Evolutionary conservation across 2,888 invertebrate species (phyloP).

Genomic region (Pemphredon lugubris): DNA sequence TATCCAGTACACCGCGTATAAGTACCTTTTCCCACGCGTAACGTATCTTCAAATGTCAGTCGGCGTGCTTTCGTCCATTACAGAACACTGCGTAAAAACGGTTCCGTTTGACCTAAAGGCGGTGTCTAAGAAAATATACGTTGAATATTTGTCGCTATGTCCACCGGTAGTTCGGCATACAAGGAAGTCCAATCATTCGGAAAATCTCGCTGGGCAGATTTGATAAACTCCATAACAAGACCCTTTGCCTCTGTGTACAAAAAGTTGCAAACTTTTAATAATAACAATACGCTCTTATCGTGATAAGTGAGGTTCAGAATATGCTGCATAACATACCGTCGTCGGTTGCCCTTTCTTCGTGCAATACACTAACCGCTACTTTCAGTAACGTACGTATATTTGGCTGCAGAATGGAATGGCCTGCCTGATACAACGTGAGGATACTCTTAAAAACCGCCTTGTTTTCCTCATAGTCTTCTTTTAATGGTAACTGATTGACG

Average conservation of each 20-base stretch:
- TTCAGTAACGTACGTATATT: conserved; percentile 83
- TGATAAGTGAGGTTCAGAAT: background rate
- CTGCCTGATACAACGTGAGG: conserved; percentile 84
- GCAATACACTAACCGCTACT: conserved; percentile 83
- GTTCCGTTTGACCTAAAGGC: background rate
- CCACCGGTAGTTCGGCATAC: conserved; percentile 52
- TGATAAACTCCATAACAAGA: conserved; percentile 82
- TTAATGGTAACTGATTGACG: conserved; percentile 87
- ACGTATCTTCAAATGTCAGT: conserved; percentile 26
- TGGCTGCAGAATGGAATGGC: conserved; percentile 83
- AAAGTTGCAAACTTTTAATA: background rate
- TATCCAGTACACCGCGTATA: background rate
- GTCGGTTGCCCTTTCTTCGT: conserved; percentile 83
- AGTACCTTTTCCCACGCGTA: background rate
- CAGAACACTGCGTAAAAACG: background rate
- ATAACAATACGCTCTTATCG: too few relatives aligned
- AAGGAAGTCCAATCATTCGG: conserved; percentile 82
- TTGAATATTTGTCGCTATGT: conserved; percentile 54
- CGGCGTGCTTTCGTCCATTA: background rate
- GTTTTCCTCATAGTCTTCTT: conserved; percentile 89
- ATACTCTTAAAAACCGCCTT: conserved; percentile 87
- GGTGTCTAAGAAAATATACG: conserved; percentile 48
- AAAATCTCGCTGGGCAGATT: conserved; percentile 83
- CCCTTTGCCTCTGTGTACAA: conserved; percentile 81
- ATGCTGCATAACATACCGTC: conserved; percentile 79